phyloP scores from a whole-genome alignment of 2,113 vertebrate species.

The Cairina moschata region DNA sequence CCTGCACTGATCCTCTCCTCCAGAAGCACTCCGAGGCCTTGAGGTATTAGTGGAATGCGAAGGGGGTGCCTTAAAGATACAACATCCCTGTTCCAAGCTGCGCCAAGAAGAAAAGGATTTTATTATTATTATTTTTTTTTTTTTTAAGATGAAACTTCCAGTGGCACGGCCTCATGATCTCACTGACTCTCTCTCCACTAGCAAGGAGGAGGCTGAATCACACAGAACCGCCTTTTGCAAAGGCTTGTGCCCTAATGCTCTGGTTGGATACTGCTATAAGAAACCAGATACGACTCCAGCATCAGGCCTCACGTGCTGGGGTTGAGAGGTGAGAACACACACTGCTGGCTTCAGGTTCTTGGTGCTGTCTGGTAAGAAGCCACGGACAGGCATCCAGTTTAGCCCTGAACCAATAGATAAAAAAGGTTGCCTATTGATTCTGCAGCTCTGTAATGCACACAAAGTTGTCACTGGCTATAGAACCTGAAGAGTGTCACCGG shows the following conservation, averaged over 20 bases:
- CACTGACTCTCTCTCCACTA: neutral
- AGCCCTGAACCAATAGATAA: neutral
- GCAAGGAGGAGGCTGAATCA: neutral
- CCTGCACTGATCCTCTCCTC: conserved; percentile 66
- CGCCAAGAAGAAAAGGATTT: neutral
- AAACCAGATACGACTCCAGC: neutral
- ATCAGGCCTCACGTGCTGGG: neutral
- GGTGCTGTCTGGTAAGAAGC: neutral
- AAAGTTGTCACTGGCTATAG: neutral
- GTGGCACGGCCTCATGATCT: neutral
- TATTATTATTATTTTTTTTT: neutral
- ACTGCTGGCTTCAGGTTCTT: neutral
- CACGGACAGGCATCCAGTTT: neutral
- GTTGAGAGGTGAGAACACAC: neutral
- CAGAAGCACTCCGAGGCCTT: conserved; percentile 63
- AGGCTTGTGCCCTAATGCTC: rapidly evolving
- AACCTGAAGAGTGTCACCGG: neutral
- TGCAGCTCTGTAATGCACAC: neutral
- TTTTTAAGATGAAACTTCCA: neutral
- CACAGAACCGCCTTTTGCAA: neutral
- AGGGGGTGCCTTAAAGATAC: conserved; percentile 70
- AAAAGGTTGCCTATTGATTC: neutral
- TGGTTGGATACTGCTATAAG: neutral
- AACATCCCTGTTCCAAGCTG: neutral
- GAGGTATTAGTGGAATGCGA: conserved; percentile 39